These are phyloP conservation scores for Hemitrygon akajei DNA, from an alignment of 2,797 vertebrate genomes.

Conservation along the genomic window DNA sequence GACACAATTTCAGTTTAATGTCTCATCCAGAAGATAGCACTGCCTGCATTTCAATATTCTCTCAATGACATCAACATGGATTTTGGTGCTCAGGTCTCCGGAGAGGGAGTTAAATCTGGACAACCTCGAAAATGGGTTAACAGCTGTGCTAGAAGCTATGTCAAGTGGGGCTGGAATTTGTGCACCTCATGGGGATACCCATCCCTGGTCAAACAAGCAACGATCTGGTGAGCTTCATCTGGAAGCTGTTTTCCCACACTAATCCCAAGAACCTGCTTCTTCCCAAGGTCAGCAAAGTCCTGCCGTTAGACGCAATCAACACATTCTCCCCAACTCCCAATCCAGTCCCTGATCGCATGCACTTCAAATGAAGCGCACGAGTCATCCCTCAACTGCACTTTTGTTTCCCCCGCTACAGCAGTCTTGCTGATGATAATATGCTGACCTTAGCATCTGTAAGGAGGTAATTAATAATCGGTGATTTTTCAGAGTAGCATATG, in stretches of 20 bases:
- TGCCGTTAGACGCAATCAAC: no score
- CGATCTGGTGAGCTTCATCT: background rate
- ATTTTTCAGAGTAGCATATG: constrained; percentile 21
- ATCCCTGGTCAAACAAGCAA: background rate
- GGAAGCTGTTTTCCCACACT: background rate
- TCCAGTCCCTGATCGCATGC: no score
- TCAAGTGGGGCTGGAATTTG: background rate
- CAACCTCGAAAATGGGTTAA: background rate
- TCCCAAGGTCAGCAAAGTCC: background rate
- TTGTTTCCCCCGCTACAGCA: background rate
- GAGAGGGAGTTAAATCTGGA: background rate
- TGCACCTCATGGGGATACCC: no score
- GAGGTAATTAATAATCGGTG: constrained; percentile 36
- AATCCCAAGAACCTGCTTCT: background rate
- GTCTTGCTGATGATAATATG: background rate
- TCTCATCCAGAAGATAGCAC: no score
- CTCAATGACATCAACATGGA: no score
- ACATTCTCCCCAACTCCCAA: no score
- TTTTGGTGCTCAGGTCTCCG: background rate
- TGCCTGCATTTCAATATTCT: no score
- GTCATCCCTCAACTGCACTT: background rate
- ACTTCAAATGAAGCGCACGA: background rate
- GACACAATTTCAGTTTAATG: no score
- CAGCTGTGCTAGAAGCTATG: no score
- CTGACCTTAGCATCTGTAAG: constrained; percentile 15